Evolutionary conservation across 2,888 invertebrate species (phyloP).

Genomic region (Masnerella sp.): DNA sequence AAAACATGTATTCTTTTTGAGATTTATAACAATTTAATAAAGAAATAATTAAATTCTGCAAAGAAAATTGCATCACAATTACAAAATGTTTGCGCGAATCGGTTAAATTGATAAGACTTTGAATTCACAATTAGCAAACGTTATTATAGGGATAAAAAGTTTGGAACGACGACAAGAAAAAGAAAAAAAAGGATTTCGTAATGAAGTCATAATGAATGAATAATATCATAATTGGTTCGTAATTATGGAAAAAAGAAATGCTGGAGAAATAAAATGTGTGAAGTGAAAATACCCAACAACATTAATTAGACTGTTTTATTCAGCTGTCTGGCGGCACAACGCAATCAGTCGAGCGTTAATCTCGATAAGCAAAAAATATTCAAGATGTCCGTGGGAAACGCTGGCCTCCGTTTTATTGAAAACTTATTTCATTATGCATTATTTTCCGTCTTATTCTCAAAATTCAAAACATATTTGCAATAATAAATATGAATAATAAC

Average conservation of each 20-base stretch:
- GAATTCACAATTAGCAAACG: too few relatives aligned
- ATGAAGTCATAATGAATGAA: not conserved
- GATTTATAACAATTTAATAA: too few relatives aligned
- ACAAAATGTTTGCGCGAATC: not conserved
- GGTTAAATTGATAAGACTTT: not conserved
- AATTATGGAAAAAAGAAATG: constrained; percentile 13
- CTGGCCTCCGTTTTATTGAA: constrained; percentile 23
- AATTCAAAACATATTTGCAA: too few relatives aligned
- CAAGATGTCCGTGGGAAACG: constrained; percentile 42
- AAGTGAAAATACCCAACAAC: constrained; percentile 29
- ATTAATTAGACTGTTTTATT: constrained; percentile 43
- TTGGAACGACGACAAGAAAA: too few relatives aligned
- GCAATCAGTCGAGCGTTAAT: constrained; percentile 43
- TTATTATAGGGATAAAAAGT: too few relatives aligned
- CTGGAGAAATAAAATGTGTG: constrained; percentile 10
- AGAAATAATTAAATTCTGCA: too few relatives aligned
- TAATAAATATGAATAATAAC: not conserved
- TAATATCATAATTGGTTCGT: not conserved
- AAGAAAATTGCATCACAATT: too few relatives aligned
- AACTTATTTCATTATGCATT: constrained; percentile 4
- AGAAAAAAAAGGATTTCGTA: not conserved
- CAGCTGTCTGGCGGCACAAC: constrained; percentile 29
- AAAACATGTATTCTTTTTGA: too few relatives aligned
- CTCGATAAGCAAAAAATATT: constrained; percentile 42
- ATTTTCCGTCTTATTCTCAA: too few relatives aligned